These are phyloP conservation scores for Microcebus griseorufus DNA, from an alignment of 2,113 vertebrate species.

Conservation along the genomic window DNA sequence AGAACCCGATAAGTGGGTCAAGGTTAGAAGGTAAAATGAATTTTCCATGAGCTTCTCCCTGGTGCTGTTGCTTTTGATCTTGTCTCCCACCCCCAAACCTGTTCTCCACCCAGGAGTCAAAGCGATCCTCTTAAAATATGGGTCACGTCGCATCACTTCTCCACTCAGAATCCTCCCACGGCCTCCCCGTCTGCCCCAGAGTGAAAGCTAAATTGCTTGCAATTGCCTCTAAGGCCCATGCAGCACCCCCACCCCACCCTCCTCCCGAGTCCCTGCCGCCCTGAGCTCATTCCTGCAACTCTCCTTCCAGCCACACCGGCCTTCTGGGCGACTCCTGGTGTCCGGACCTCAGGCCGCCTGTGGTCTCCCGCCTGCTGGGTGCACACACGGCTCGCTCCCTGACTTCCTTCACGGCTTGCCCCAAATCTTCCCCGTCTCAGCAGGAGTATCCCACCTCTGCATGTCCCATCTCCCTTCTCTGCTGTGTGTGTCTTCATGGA, in stretches of 20 bases:
- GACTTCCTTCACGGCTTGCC: neutral
- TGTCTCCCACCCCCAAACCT: neutral
- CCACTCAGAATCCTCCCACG: neutral
- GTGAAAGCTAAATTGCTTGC: neutral
- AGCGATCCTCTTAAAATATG: no score
- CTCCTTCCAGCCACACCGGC: neutral
- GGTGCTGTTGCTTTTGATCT: neutral
- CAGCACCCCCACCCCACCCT: rapidly evolving
- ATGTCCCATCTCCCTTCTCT: no score
- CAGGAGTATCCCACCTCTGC: neutral
- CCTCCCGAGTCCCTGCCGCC: no score
- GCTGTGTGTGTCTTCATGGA: neutral
- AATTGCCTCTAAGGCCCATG: neutral
- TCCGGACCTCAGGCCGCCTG: neutral
- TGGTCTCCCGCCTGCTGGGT: neutral
- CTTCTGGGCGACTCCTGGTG: neutral
- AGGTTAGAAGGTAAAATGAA: neutral
- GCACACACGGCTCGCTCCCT: neutral
- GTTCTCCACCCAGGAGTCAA: neutral
- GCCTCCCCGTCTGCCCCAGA: neutral
- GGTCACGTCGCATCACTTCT: neutral
- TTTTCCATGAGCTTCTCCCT: neutral
- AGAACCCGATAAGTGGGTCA: neutral
- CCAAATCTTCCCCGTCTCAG: no score
- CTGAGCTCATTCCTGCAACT: no score